phyloP scores from a whole-genome alignment of 2,113 vertebrate genomes.

The Scalopus aquaticus region DNA sequence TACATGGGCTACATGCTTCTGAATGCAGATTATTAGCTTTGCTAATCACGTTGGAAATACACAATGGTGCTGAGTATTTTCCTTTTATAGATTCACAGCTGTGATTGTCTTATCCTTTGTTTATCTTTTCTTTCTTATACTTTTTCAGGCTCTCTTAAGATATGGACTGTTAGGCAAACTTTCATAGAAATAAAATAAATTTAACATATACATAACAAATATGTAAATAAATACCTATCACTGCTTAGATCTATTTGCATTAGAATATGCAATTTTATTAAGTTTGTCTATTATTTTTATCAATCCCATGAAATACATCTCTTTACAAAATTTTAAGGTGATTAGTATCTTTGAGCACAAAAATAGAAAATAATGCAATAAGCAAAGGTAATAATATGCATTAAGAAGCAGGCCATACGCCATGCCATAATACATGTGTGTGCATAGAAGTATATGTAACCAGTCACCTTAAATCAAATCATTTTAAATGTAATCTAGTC shows the following conservation, averaged over 20 bases:
- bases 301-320: neutral
- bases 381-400: neutral
- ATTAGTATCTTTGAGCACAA: neutral
- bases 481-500: neutral
- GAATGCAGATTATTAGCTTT: neutral
- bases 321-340: conserved; percentile 2
- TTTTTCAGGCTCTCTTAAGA: neutral
- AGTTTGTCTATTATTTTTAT: neutral
- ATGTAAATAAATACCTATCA: neutral
- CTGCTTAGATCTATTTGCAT: neutral
- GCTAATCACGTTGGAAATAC: neutral
- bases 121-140: neutral
- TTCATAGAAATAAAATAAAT: neutral
- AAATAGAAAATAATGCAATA: neutral
- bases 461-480: neutral
- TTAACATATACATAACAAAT: neutral
- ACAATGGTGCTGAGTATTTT: neutral
- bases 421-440: accelerated
- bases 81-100: neutral
- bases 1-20: neutral
- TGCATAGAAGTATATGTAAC: neutral
- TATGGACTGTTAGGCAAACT: neutral
- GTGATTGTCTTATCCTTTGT: neutral
- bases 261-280: neutral
- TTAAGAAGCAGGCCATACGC: neutral